Conservation (phyloP, 2,888 invertebrate species). For the Oligia latruncula region DNA sequence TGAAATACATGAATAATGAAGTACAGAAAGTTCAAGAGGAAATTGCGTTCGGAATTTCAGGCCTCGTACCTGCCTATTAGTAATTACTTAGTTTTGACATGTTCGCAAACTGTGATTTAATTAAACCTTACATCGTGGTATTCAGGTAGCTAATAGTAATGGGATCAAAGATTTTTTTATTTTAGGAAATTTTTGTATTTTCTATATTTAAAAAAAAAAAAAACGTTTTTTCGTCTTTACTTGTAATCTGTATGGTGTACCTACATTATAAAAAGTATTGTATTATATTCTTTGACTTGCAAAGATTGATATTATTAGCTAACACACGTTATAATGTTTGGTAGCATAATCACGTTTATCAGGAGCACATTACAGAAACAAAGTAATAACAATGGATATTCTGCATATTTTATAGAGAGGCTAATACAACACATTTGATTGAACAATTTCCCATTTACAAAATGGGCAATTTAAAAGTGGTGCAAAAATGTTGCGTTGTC, state of each 20-base stretch:
- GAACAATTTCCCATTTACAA: neutral
- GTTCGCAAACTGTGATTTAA: conserved; percentile 46
- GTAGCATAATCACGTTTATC: no score
- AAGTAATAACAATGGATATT: no score
- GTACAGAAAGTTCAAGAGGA: conserved; percentile 12
- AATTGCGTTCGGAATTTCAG: conserved; percentile 25
- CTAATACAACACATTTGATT: neutral
- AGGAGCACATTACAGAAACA: no score
- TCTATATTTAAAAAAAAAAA: no score
- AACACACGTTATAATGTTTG: no score
- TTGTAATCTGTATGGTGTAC: no score
- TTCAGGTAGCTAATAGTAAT: conserved; percentile 15
- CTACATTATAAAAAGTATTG: no score
- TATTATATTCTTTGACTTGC: no score
- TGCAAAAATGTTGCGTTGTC: neutral
- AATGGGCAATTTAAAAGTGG: neutral
- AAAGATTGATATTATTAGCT: neutral
- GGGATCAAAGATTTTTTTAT: neutral
- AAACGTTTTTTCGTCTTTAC: no score
- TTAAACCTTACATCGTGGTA: conserved; percentile 39
- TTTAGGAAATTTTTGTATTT: neutral
- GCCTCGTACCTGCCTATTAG: conserved; percentile 24
- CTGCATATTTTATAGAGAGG: neutral
- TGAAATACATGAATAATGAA: conserved; percentile 17
- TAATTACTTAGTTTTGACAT: conserved; percentile 53